Conservation (phyloP, 2,888 invertebrate genomes). For the Ornithoptera alexandrae region DNA sequence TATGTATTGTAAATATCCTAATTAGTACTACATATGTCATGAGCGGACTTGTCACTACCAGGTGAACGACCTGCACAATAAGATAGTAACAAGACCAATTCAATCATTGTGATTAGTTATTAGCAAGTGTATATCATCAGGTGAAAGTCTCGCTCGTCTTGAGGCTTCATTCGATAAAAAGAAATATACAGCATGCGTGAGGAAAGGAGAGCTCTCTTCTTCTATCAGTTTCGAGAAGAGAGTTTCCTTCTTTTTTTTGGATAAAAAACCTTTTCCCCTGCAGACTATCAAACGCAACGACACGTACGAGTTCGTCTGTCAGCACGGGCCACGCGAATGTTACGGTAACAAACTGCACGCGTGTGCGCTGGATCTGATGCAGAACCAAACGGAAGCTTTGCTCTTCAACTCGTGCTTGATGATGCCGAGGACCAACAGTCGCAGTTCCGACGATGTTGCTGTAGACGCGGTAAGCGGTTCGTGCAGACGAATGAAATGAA, state of each 20-base stretch:
- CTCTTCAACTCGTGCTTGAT: conserved; percentile 81
- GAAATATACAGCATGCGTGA: neutral
- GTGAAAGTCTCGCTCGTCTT: too few species aligned
- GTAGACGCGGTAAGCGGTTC: conserved; percentile 2
- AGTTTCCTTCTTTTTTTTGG: neutral
- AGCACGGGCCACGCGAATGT: conserved; percentile 31
- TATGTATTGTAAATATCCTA: too few species aligned
- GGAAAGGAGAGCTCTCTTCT: too few species aligned
- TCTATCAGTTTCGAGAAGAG: neutral
- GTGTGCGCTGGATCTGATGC: conserved; percentile 27
- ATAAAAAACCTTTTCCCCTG: too few species aligned
- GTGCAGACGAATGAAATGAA: too few species aligned
- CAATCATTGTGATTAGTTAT: too few species aligned
- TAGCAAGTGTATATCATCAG: too few species aligned
- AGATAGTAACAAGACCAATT: too few species aligned
- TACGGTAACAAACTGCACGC: conserved; percentile 33
- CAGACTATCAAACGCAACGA: neutral
- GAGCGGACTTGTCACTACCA: too few species aligned
- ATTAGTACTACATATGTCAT: too few species aligned
- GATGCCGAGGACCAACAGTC: neutral
- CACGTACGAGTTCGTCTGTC: conserved; percentile 15
- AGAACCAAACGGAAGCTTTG: conserved; percentile 65
- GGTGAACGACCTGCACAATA: too few species aligned
- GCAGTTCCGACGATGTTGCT: conserved; percentile 37
- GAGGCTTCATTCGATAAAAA: too few species aligned